Evolutionary conservation across 2,888 invertebrate species (phyloP).

Genomic region (Alloplasta piceator): DNA sequence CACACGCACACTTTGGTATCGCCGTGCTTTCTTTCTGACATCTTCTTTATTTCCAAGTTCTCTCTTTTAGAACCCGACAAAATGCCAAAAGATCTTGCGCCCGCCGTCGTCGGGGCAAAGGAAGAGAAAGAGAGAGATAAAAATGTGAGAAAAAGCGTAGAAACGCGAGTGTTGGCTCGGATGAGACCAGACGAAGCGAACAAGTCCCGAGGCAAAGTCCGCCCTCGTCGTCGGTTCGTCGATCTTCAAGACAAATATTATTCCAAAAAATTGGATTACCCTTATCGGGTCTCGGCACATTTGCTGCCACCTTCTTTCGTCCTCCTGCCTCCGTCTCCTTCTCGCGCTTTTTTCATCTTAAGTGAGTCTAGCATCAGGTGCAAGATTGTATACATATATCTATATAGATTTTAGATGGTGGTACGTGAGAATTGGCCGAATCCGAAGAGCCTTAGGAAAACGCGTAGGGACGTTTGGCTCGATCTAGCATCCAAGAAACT

Average conservation of each 20-base stretch:
- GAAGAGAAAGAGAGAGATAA: slow-evolving; percentile 15
- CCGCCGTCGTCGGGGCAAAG: slow-evolving; percentile 50
- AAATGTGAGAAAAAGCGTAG: slow-evolving; percentile 19
- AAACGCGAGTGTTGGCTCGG: neutral
- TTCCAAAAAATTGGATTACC: slow-evolving; percentile 82
- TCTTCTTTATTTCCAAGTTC: slow-evolving; percentile 56
- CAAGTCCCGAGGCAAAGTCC: slow-evolving; percentile 55
- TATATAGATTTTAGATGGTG: slow-evolving; percentile 32
- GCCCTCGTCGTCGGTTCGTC: slow-evolving; percentile 71
- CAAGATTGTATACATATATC: slow-evolving; percentile 3
- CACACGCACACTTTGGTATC: neutral
- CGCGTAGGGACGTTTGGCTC: slow-evolving; percentile 41
- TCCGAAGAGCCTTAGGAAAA: slow-evolving; percentile 48
- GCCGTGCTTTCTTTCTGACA: slow-evolving; percentile 46
- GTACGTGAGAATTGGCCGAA: slow-evolving; percentile 42
- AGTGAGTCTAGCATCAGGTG: slow-evolving; percentile 29
- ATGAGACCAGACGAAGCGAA: slow-evolving; percentile 61
- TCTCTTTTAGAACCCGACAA: slow-evolving; percentile 51
- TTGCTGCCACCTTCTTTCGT: slow-evolving; percentile 53
- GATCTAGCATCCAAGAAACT: slow-evolving; percentile 33
- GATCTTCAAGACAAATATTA: slow-evolving; percentile 82
- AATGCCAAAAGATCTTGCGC: slow-evolving; percentile 46
- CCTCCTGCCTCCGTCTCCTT: neutral
- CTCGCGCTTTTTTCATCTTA: too few species aligned
- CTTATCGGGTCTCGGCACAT: slow-evolving; percentile 79